Conservation (phyloP, 1,140 invertebrate species). For the Drosophila hydei region DNA sequence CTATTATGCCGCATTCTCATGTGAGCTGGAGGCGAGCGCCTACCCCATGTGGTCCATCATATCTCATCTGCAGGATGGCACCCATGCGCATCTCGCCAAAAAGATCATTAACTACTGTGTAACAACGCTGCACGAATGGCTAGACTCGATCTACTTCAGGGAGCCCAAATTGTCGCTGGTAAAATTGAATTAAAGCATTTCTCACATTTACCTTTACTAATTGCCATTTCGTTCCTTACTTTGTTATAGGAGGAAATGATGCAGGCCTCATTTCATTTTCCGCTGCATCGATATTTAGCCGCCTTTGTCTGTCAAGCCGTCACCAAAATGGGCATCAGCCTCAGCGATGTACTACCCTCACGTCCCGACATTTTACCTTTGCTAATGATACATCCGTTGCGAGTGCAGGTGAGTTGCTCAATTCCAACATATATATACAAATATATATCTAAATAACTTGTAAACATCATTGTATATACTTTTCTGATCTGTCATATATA, state of each 20-base stretch:
- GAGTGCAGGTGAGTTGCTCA: conserved; percentile 90
- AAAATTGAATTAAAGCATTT: not conserved
- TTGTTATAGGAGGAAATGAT: conserved; percentile 89
- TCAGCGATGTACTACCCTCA: conserved; percentile 92
- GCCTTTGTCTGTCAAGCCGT: conserved; percentile 96
- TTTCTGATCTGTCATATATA: not conserved
- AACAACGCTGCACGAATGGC: conserved; percentile 92
- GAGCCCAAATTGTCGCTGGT: conserved; percentile 87
- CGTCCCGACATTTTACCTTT: conserved; percentile 89
- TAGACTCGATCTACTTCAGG: conserved; percentile 91
- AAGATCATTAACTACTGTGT: conserved; percentile 90
- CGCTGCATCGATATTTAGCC: conserved; percentile 96
- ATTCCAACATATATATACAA: not conserved
- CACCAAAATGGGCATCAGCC: conserved; percentile 90
- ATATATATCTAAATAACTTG: not conserved
- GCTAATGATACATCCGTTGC: conserved; percentile 94
- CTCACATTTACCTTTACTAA: not conserved
- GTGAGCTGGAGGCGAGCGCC: conserved; percentile 97
- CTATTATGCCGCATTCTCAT: conserved; percentile 98
- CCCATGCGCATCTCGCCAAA: conserved; percentile 89
- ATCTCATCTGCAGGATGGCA: conserved; percentile 91
- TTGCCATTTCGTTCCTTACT: conserved; percentile 14
- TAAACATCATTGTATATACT: not conserved
- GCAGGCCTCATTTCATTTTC: conserved; percentile 97
- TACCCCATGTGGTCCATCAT: conserved; percentile 99